Percentiles rank a stretch among this genome's conserved stretches.
phyloP scores from a whole-genome alignment of 2,113 vertebrate genomes.

The Seriola aureovittata region DNA sequence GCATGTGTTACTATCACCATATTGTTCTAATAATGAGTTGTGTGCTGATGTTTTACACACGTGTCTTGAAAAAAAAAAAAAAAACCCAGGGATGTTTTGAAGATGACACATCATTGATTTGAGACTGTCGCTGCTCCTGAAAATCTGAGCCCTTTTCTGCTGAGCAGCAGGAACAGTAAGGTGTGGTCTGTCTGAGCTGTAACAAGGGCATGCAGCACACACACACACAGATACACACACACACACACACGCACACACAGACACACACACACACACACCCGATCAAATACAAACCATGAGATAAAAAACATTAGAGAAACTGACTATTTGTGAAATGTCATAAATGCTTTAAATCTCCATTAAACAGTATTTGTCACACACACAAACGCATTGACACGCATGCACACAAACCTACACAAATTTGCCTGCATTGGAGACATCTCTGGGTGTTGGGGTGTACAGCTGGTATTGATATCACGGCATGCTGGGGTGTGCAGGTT shows the following conservation, averaged over 20 bases:
- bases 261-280: slow-evolving; percentile 15
- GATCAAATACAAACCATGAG: not conserved
- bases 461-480: slow-evolving; percentile 82
- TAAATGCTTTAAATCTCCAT: slow-evolving; percentile 16
- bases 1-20: slow-evolving; percentile 28
- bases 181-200: slow-evolving; percentile 40
- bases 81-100: slow-evolving; percentile 29
- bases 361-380: slow-evolving; percentile 35
- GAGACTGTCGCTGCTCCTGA: slow-evolving; percentile 36
- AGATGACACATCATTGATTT: slow-evolving; percentile 59
- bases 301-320: slow-evolving; percentile 1
- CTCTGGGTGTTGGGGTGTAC: slow-evolving; percentile 64
- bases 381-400: not conserved
- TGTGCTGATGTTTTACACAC: slow-evolving; percentile 51
- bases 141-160: slow-evolving; percentile 15
- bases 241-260: slow-evolving; percentile 18
- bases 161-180: slow-evolving; percentile 22
- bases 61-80: slow-evolving; percentile 17
- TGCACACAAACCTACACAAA: slow-evolving; percentile 22
- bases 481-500: slow-evolving; percentile 67
- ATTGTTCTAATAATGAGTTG: slow-evolving; percentile 51
- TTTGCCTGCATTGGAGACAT: slow-evolving; percentile 49
- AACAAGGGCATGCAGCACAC: not conserved
- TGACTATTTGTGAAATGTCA: slow-evolving; percentile 6
- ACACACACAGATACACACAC: not conserved